Percentiles rank a stretch among this genome's conserved stretches.
These are phyloP conservation scores for Parnassius apollo DNA, from an alignment of 2,888 invertebrate species.

Conservation along the genomic window DNA sequence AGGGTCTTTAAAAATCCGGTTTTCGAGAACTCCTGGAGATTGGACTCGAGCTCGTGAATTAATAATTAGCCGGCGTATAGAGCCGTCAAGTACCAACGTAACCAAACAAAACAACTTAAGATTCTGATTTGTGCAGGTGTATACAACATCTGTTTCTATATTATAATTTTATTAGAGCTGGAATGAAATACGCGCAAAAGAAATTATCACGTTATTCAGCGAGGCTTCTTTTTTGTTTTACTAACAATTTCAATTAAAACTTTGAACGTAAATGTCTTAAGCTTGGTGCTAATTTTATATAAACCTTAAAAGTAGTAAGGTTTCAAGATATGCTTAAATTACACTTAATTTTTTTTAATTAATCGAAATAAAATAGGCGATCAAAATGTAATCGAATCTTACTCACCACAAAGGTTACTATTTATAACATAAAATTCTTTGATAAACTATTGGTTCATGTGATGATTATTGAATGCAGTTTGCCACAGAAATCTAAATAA, in stretches of 20 bases:
- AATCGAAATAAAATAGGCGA: too few species aligned
- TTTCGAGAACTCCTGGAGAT: constrained; percentile 32
- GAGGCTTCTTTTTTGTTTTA: not conserved
- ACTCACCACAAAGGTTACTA: too few species aligned
- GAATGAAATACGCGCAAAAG: not conserved
- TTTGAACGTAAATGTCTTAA: too few species aligned
- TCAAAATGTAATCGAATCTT: too few species aligned
- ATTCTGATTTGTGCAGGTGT: constrained; percentile 41
- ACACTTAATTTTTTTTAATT: too few species aligned
- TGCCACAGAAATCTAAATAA: too few species aligned
- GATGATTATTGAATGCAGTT: too few species aligned
- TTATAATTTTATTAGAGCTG: constrained; percentile 17
- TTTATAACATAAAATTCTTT: too few species aligned
- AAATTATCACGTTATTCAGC: not conserved
- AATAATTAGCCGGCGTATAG: constrained; percentile 40
- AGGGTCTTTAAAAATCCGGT: constrained; percentile 27
- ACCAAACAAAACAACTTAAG: constrained; percentile 30
- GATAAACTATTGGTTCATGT: too few species aligned
- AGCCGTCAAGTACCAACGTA: constrained; percentile 36
- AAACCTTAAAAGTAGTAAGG: too few species aligned
- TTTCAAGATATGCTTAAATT: too few species aligned
- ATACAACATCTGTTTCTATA: constrained; percentile 36
- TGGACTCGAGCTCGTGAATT: constrained; percentile 40
- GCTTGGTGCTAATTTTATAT: too few species aligned
- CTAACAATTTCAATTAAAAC: not conserved